Conservation (phyloP, 2,797 vertebrate species). For the Neoniphon sammara region DNA sequence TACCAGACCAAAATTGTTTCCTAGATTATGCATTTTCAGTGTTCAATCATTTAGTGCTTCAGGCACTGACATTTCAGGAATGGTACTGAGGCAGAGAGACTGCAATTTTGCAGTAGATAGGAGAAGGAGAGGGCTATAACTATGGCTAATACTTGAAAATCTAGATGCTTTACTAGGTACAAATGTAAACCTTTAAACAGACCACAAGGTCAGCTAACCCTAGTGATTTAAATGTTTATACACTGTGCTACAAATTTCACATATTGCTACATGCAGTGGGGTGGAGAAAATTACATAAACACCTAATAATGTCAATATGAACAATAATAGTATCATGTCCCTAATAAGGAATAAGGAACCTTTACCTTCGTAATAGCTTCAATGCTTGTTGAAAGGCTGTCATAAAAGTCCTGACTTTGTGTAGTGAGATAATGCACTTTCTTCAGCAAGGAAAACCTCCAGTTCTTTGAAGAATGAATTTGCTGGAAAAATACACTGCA, state of each 20-base stretch:
- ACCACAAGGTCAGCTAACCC: not conserved
- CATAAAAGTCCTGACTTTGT: no score
- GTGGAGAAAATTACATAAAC: no score
- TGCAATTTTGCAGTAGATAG: not conserved
- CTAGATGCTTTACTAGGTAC: not conserved
- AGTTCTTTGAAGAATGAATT: no score
- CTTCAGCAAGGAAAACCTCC: no score
- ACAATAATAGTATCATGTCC: not conserved
- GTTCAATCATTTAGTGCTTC: conserved; percentile 20
- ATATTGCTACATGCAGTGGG: no score
- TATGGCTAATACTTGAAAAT: not conserved
- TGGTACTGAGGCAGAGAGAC: conserved; percentile 7
- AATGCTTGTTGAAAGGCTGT: no score
- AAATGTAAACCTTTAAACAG: conserved; percentile 15
- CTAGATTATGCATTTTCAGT: not conserved
- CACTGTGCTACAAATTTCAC: no score
- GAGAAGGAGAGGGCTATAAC: not conserved
- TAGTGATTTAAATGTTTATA: not conserved
- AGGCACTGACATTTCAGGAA: conserved; percentile 52
- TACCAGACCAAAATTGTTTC: conserved; percentile 23
- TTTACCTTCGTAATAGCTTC: not conserved
- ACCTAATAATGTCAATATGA: no score
- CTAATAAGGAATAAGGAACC: not conserved
- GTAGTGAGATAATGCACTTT: no score
- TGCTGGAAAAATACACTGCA: no score